A percentile compares a stretch with the other conserved stretches of the same genome.
Conservation (phyloP, 1,140 invertebrate genomes). For the Procambarus virginalis region DNA sequence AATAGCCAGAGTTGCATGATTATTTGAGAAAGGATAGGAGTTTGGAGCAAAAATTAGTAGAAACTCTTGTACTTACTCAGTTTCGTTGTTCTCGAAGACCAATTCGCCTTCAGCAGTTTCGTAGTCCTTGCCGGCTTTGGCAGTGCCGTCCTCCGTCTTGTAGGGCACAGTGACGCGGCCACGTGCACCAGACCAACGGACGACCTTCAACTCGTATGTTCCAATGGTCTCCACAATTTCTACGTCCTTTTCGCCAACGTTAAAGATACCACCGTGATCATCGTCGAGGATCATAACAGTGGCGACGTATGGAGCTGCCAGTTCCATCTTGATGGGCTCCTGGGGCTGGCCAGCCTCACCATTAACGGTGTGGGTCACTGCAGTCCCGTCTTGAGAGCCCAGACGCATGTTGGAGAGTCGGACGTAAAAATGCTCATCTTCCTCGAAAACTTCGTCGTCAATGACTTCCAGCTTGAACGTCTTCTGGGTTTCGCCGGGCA, state of each 20-base stretch:
- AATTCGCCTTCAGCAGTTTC: constrained; percentile 86
- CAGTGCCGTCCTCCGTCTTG: constrained; percentile 93
- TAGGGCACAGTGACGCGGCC: constrained; percentile 93
- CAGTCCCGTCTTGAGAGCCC: constrained; percentile 69
- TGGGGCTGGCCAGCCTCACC: constrained; percentile 76
- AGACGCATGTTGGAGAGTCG: constrained; percentile 80
- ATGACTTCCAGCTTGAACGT: constrained; percentile 91
- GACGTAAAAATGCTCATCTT: constrained; percentile 99
- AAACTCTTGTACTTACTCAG: constrained; percentile 86
- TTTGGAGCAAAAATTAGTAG: too few relatives aligned
- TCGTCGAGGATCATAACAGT: constrained; percentile 99
- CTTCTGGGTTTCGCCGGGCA: constrained; percentile 89
- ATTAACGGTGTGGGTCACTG: constrained; percentile 66
- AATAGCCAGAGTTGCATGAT: too few relatives aligned
- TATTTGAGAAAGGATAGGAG: too few relatives aligned
- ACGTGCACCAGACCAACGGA: constrained; percentile 91
- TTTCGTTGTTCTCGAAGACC: constrained; percentile 98
- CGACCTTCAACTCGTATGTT: constrained; percentile 86
- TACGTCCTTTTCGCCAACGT: constrained; percentile 88
- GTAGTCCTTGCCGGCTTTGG: constrained; percentile 92
- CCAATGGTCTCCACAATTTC: constrained; percentile 95
- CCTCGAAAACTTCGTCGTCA: constrained; percentile 99
- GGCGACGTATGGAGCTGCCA: constrained; percentile 90
- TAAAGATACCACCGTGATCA: constrained; percentile 98
- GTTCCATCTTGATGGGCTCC: constrained; percentile 79